Conservation (phyloP, 2,797 vertebrate species). For the Sardinella longiceps region DNA sequence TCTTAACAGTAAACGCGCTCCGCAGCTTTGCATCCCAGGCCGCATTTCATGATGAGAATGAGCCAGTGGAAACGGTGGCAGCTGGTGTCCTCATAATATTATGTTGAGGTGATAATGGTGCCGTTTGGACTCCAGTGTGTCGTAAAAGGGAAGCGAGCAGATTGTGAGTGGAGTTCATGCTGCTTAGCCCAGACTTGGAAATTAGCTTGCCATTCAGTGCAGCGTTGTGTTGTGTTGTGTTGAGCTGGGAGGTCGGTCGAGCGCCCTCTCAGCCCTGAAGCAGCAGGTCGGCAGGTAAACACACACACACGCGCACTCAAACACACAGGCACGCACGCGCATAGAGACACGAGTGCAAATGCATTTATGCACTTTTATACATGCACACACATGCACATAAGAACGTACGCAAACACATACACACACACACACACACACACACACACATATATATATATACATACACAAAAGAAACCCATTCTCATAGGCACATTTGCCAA, state of each 20-base stretch:
- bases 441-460: not conserved
- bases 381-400: no score
- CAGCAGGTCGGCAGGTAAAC: not conserved
- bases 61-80: slow-evolving; percentile 14
- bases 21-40: not conserved
- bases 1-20: not conserved
- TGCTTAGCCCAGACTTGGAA: slow-evolving; percentile 13
- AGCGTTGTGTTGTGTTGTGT: not conserved
- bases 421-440: not conserved
- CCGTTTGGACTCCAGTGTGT: slow-evolving; percentile 14
- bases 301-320: not conserved
- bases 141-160: slow-evolving; percentile 12
- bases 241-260: not conserved
- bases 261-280: not conserved
- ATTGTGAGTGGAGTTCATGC: slow-evolving; percentile 20
- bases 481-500: not conserved
- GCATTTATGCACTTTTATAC: not conserved
- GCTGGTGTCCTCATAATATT: slow-evolving; percentile 25
- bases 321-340: not conserved
- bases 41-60: slow-evolving; percentile 14
- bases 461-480: not conserved
- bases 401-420: not conserved
- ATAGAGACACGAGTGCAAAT: not conserved
- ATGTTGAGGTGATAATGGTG: slow-evolving; percentile 23
- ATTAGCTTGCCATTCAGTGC: slow-evolving; percentile 24